These are phyloP conservation scores for Colostygia pectinataria DNA, from an alignment of 2,888 invertebrate genomes.

Conservation along the genomic window DNA sequence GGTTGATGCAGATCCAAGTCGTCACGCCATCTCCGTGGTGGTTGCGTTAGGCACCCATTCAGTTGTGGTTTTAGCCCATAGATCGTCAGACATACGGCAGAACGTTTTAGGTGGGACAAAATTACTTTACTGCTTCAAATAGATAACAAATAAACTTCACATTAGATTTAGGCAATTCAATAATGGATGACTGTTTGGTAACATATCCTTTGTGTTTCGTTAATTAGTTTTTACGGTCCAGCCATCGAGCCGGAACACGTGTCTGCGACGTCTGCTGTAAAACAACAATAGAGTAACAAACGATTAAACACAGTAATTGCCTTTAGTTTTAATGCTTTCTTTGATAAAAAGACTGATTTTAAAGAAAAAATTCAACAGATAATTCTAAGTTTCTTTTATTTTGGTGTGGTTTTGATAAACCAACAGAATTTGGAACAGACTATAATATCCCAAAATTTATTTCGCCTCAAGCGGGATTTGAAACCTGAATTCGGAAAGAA, in stretches of 20 bases:
- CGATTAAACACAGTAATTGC: constrained; percentile 15
- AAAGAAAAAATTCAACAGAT: not conserved
- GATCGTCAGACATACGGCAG: too few species aligned
- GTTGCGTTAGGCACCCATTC: too few species aligned
- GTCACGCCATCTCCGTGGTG: too few species aligned
- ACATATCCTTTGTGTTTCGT: constrained; percentile 46
- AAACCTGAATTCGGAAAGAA: too few species aligned
- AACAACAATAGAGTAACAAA: constrained; percentile 28
- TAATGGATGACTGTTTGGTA: constrained; percentile 38
- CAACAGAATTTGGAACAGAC: too few species aligned
- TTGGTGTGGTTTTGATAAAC: too few species aligned
- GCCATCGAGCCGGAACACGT: constrained; percentile 31
- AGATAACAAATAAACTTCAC: not conserved
- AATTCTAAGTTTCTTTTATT: too few species aligned
- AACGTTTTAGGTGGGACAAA: too few species aligned
- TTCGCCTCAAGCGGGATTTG: too few species aligned
- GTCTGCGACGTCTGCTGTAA: constrained; percentile 23
- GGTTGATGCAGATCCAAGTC: too few species aligned
- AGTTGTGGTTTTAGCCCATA: too few species aligned
- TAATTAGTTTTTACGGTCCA: constrained; percentile 52
- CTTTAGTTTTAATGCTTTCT: constrained; percentile 15
- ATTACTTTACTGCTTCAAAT: not conserved
- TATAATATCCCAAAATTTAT: too few species aligned
- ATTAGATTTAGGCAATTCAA: constrained; percentile 40
- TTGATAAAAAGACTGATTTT: constrained; percentile 7